These are phyloP conservation scores for Koerneria pararmatus DNA, from an alignment of 2,888 invertebrate species.

Conservation along the genomic window DNA sequence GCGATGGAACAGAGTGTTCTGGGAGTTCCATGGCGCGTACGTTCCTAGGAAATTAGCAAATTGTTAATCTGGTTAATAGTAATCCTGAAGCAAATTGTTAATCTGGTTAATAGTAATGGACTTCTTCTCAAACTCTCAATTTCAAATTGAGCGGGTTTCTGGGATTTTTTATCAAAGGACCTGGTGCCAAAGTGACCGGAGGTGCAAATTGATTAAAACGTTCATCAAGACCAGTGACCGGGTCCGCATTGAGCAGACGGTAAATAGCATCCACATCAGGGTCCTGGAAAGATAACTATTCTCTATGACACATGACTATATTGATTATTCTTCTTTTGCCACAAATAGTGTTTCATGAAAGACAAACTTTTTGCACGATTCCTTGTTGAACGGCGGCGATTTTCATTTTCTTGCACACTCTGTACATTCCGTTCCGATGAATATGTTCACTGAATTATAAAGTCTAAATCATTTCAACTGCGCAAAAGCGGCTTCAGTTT, in stretches of 20 bases:
- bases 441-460: no score
- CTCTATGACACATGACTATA: neutral
- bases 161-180: no score
- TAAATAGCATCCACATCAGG: constrained; percentile 26
- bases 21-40: constrained; percentile 41
- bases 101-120: no score
- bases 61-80: no score
- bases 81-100: no score
- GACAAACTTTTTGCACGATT: constrained; percentile 30
- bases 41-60: no score
- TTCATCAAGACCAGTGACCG: constrained; percentile 27
- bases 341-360: neutral
- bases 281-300: constrained; percentile 4
- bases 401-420: constrained; percentile 27
- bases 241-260: constrained; percentile 33
- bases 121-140: no score
- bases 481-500: no score
- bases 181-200: constrained; percentile 31
- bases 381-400: constrained; percentile 37
- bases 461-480: no score
- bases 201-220: constrained; percentile 33
- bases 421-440: constrained; percentile 12
- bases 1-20: constrained; percentile 39
- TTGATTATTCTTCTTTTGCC: neutral
- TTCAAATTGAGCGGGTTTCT: no score